Evolutionary conservation across 2,113 vertebrate species (phyloP), one percentile per base, ranked within the genome.

Genomic region (Brevimyrus niger): DNA sequence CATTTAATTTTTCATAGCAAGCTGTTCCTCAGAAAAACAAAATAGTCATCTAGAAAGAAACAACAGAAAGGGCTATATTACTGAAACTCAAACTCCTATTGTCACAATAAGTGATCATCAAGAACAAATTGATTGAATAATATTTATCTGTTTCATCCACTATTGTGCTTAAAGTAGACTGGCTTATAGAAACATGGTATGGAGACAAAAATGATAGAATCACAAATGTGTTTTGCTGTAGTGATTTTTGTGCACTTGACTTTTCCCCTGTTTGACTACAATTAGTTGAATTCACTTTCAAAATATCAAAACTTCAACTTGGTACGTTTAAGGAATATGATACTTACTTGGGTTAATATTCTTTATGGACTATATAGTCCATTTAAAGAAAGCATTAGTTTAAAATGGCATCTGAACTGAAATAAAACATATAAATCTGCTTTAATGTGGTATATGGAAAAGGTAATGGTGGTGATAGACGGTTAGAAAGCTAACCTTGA

Each of bases 1-100:
- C 93, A 90, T 95, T 98, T 88, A 97, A 98, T 97, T 95, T 97
- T 97, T 97, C 51, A 97, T 95, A 94, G 91, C 94, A 96, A 95
- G 95, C 92, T 96, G 96, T 95, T 95, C 93, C 90, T 91, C 91
- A 93, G 94, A 91, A 94, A 94, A 96, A 94, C 93, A 96, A 95
- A 95, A 95, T 92, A 94, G 91, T 89, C 92, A 91, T 93, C 92
- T 93, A 91, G 92, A 93, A 92, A 89, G 95, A 95, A 93, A 96
- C 95, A 97, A 94, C 87, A 92, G 13, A 61, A 92, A 91, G 90
- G 86, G 92, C 90, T 87, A 89, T 91, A 87, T 55, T n/a, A 44
- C 90, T 89, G 73, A 87, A 88, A 90, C 65, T 87, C 19, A 80
- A 88, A 82, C 69, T 80, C 44, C 38, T 86, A 55, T 88, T 88